Conservation (phyloP, 1,140 invertebrate genomes). For the Muscidifurax raptorellus region DNA sequence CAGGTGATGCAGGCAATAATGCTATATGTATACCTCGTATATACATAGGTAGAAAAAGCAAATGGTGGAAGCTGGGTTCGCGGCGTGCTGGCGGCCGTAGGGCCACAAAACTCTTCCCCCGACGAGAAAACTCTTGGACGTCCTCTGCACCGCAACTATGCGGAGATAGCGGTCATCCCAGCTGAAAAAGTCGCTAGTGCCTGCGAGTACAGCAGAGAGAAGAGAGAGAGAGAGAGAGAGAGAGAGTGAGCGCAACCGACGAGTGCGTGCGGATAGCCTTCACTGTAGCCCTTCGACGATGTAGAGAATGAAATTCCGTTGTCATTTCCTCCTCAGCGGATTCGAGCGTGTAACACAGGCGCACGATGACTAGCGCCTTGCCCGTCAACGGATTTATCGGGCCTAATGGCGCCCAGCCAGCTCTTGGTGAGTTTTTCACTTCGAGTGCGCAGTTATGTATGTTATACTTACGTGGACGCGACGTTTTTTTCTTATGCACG, state of each 20-base stretch:
- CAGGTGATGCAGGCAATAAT: too few species aligned
- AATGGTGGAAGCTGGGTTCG: slow-evolving; percentile 33
- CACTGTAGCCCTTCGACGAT: not conserved
- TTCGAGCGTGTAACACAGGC: not conserved
- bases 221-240: not conserved
- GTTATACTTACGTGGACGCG: too few species aligned
- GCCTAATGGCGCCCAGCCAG: slow-evolving; percentile 68
- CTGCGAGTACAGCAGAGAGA: too few species aligned
- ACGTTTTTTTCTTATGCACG: too few species aligned
- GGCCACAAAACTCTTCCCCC: not conserved
- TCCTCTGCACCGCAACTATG: not conserved
- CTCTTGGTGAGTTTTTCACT: slow-evolving; percentile 64
- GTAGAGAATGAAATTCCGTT: slow-evolving; percentile 35
- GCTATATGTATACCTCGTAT: too few species aligned
- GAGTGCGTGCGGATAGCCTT: not conserved
- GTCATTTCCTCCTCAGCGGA: not conserved
- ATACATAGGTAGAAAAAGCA: not conserved
- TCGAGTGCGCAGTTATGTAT: not conserved
- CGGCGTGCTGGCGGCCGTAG: slow-evolving; percentile 25
- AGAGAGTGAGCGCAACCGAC: not conserved
- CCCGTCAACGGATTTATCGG: slow-evolving; percentile 69
- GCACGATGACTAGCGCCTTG: slow-evolving; percentile 58
- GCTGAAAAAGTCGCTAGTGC: not conserved
- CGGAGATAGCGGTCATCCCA: not conserved
- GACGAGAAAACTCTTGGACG: too few species aligned